phyloP scores from a whole-genome alignment of 2,888 invertebrate species.

The Eilema sororculum region DNA sequence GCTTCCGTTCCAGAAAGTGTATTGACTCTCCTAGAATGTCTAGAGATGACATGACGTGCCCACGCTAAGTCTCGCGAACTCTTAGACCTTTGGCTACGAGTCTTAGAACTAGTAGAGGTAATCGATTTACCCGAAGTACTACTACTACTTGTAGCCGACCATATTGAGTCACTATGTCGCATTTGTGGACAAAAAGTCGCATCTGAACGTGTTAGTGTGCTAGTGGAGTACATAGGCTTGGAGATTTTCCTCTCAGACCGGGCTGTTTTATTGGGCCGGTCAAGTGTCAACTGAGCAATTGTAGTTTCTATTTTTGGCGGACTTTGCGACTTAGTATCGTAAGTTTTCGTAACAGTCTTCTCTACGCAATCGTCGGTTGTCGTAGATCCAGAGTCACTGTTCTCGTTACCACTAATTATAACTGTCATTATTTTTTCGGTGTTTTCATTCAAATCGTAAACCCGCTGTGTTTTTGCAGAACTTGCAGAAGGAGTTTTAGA shows the following conservation, averaged over 20 bases:
- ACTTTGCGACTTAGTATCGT: constrained; percentile 55
- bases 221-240: constrained; percentile 62
- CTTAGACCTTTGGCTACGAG: constrained; percentile 57
- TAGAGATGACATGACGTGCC: constrained; percentile 70
- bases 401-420: constrained; percentile 67
- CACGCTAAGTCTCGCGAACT: constrained; percentile 70
- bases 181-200: constrained; percentile 54
- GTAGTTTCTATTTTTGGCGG: constrained; percentile 75
- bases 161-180: constrained; percentile 60
- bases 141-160: constrained; percentile 61
- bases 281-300: constrained; percentile 70
- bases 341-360: constrained; percentile 31
- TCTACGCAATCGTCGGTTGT: constrained; percentile 40
- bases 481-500: constrained; percentile 61
- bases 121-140: constrained; percentile 57
- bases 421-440: constrained; percentile 74
- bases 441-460: constrained; percentile 78
- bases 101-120: constrained; percentile 66
- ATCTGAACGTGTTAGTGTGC: constrained; percentile 64
- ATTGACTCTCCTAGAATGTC: constrained; percentile 34
- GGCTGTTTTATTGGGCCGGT: constrained; percentile 39
- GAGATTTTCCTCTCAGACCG: constrained; percentile 30
- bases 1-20: constrained; percentile 63
- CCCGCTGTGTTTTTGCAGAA: constrained; percentile 66
- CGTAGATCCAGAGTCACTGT: constrained; percentile 27